Base-by-base conservation (phyloP, 2,113 vertebrate genomes). In the Syrrhaptes paradoxus region DNA sequence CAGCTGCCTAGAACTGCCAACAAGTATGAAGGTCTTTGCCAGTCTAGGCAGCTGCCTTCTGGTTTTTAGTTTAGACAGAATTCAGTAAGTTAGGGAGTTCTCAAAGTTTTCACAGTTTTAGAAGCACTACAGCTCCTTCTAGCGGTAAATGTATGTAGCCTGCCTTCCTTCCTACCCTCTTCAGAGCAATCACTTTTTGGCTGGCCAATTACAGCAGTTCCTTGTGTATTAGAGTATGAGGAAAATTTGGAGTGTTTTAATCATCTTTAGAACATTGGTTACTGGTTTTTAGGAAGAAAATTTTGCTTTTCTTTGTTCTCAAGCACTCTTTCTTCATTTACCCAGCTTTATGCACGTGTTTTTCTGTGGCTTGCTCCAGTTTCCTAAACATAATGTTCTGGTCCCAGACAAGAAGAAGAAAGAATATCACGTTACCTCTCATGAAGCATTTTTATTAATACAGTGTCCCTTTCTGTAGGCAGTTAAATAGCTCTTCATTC, bases 291-390 rank as follows among this genome's bases (percentile, higher is more conserved):
- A 83, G 17, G 63, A 89, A 26, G 48, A 71, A 91, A 67, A 63
- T 45, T 31, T 66, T 80, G 24, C 15, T 36, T 78, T 28, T 49
- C 14, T 29, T 52, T 55, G 13, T 46, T 91, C 25, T 76, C 51
- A 28, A 58, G 28, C 10, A 31, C 4, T 24, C 6, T 49, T 77
- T n/a, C 36, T 76, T 79, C 2, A 9, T 52, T 87, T 67, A 46
- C 46, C 15, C 22, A 34, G 1, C 7, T 16, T 76, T 28, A 15
- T 11, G 8, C 1, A 0, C 0, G 0, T 36, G 6, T 65, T 77
- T 65, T 86, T 54, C 57, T 38, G 49, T 32, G 31, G 62, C 58
- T 89, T 24, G 29, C 18, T 78, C 26, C 17, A 25, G 26, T 34
- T 59, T 70, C 41, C 38, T 36, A n/a, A 68, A 65, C 1, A 4